phyloP scores from a whole-genome alignment of 2,797 vertebrate species.

The Typhlichthys subterraneus region DNA sequence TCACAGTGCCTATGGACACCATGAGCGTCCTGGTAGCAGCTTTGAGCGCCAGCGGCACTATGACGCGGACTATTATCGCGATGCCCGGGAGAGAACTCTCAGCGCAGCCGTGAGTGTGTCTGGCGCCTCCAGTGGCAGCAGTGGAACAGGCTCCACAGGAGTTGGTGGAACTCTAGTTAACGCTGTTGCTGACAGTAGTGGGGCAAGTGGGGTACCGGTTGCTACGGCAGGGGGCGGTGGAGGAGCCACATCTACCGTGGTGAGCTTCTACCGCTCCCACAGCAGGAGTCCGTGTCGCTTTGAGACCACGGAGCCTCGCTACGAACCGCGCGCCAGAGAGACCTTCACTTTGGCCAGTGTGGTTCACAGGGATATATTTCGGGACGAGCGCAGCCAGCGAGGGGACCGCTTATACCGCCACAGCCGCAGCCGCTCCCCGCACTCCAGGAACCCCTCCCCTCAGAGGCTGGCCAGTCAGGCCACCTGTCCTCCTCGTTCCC shows the following conservation, averaged over 20 bases:
- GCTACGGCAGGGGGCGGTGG: conserved; percentile 62
- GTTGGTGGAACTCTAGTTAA: conserved; percentile 69
- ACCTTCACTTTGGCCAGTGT: conserved; percentile 94
- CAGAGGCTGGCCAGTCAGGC: conserved; percentile 91
- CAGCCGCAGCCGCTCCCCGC: conserved; percentile 94
- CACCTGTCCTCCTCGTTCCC: conserved; percentile 84
- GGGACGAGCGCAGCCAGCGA: conserved; percentile 91
- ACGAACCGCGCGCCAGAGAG: conserved; percentile 93
- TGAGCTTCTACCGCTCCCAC: conserved; percentile 94
- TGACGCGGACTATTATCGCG: conserved; percentile 97
- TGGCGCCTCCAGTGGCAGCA: conserved; percentile 67
- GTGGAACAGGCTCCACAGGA: conserved; percentile 63
- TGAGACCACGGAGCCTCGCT: conserved; percentile 92
- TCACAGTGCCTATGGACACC: conserved; percentile 99
- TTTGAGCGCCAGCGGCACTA: conserved; percentile 98
- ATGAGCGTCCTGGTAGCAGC: conserved; percentile 87
- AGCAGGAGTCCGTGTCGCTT: conserved; percentile 96
- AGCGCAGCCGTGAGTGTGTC: conserved; percentile 70
- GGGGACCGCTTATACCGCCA: conserved; percentile 91
- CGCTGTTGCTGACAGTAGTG: conserved; percentile 54
- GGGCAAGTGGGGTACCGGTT: conserved; percentile 60
- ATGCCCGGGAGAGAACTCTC: conserved; percentile 90
- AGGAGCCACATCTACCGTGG: conserved; percentile 69
- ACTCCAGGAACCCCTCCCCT: conserved; percentile 92
- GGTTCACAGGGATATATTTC: conserved; percentile 97